Conservation (phyloP, 2,797 vertebrate species). For the Knipowitschia caucasica region DNA sequence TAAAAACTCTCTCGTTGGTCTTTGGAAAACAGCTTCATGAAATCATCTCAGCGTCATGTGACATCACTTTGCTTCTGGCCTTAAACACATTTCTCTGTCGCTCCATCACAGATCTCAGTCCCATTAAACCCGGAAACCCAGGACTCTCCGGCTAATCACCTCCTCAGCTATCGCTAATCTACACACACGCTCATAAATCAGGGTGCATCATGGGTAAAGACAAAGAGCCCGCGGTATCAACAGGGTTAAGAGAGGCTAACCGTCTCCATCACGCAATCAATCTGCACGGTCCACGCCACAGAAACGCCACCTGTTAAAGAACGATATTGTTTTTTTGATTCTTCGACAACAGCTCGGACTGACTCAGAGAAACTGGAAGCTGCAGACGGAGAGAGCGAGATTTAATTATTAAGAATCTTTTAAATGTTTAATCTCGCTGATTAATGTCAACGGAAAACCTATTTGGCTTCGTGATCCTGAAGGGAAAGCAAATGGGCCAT, state of each 20-base stretch:
- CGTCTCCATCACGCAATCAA: constrained; percentile 17
- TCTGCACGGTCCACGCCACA: constrained; percentile 4
- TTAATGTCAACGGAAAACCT: constrained; percentile 61
- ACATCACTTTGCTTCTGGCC: not conserved
- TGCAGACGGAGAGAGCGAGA: constrained; percentile 17
- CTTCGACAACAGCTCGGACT: constrained; percentile 20
- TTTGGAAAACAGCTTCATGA: too few relatives aligned
- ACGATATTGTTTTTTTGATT: constrained; percentile 11
- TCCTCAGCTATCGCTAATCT: constrained; percentile 34
- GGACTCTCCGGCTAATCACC: constrained; percentile 16
- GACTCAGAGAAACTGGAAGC: constrained; percentile 17
- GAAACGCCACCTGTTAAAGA: constrained; percentile 43
- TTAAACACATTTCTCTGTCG: too few relatives aligned
- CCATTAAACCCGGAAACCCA: constrained; percentile 13
- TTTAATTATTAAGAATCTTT: constrained; percentile 68
- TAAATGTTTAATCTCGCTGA: constrained; percentile 68
- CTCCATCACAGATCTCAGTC: not conserved
- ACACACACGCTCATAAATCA: constrained; percentile 44
- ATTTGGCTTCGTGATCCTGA: constrained; percentile 43
- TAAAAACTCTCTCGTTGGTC: too few relatives aligned
- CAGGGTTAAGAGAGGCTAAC: constrained; percentile 54
- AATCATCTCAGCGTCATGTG: too few relatives aligned
- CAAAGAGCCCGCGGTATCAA: constrained; percentile 31
- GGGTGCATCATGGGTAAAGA: constrained; percentile 48
- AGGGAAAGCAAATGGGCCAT: constrained; percentile 54